Conservation (phyloP, 2,797 vertebrate species). For the Jordanella pulchra region DNA sequence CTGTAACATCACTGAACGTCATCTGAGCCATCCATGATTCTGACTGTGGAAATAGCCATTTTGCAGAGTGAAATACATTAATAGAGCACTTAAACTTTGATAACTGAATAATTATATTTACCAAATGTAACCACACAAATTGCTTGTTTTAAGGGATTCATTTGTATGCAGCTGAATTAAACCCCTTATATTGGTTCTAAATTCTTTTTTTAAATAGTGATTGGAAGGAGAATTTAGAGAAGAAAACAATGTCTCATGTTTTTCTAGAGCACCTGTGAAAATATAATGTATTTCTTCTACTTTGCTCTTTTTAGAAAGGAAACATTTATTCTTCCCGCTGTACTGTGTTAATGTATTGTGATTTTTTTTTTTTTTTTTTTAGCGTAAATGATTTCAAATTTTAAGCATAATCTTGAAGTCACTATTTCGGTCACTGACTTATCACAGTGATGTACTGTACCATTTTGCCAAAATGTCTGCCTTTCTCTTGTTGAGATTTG, state of each 20-base stretch:
- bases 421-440: slow-evolving; percentile 23
- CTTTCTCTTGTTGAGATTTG: slow-evolving; percentile 55
- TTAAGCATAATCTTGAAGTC: slow-evolving; percentile 36
- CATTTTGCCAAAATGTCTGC: slow-evolving; percentile 69
- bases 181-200: slow-evolving; percentile 25
- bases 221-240: slow-evolving; percentile 24
- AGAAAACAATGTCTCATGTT: slow-evolving; percentile 12
- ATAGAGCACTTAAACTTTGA: slow-evolving; percentile 67
- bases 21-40: slow-evolving; percentile 66
- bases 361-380: slow-evolving; percentile 35
- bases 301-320: slow-evolving; percentile 56
- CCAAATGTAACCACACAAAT: slow-evolving; percentile 40
- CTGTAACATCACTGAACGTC: slow-evolving; percentile 46
- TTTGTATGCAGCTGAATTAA: slow-evolving; percentile 31
- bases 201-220: slow-evolving; percentile 20
- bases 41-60: slow-evolving; percentile 78
- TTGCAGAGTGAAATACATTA: slow-evolving; percentile 64
- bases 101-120: slow-evolving; percentile 34
- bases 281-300: slow-evolving; percentile 26
- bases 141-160: slow-evolving; percentile 48
- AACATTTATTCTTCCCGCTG: slow-evolving; percentile 51
- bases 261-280: slow-evolving; percentile 1
- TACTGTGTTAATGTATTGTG: slow-evolving; percentile 56
- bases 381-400: slow-evolving; percentile 51
- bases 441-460: slow-evolving; percentile 37